phyloP scores from a whole-genome alignment of 2,797 vertebrate species.

The Sebastes iracundus region DNA sequence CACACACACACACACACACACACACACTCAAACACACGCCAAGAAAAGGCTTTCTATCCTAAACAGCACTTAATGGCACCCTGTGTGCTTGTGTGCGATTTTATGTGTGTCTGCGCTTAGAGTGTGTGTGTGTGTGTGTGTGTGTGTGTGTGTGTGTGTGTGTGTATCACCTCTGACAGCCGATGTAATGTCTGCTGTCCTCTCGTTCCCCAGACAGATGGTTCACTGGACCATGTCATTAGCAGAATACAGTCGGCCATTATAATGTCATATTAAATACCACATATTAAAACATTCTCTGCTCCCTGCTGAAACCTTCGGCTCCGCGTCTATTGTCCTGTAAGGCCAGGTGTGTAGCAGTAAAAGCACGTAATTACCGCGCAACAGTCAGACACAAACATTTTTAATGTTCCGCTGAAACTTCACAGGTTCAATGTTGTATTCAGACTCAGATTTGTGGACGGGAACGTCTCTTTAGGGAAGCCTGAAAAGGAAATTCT shows the following conservation, averaged over 20 bases:
- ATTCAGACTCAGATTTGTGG: constrained; percentile 31
- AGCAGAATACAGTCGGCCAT: constrained; percentile 67
- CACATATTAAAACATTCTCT: constrained; percentile 24
- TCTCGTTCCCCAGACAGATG: constrained; percentile 72
- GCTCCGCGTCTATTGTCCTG: constrained; percentile 3
- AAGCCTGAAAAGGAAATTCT: constrained; percentile 16
- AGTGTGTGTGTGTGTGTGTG: constrained; percentile 34
- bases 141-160: constrained; percentile 39
- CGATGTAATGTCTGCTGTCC: constrained; percentile 66
- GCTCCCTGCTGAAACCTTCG: constrained; percentile 31
- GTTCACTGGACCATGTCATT: constrained; percentile 75
- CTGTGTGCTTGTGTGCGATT: constrained; percentile 48
- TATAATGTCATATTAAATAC: constrained; percentile 70
- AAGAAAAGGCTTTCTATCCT: constrained; percentile 54
- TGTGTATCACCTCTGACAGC: constrained; percentile 60
- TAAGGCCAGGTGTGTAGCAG: neutral
- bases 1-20: neutral
- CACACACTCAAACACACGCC: constrained; percentile 26
- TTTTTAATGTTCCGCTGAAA: neutral
- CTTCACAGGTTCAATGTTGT: constrained; percentile 1
- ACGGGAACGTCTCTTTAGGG: constrained; percentile 14
- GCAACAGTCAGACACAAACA: constrained; percentile 21
- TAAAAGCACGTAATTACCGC: constrained; percentile 35
- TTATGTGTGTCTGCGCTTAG: constrained; percentile 17
- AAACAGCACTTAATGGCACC: constrained; percentile 67